phyloP scores from a whole-genome alignment of 1,140 invertebrate genomes.

The Radopholus similis region DNA sequence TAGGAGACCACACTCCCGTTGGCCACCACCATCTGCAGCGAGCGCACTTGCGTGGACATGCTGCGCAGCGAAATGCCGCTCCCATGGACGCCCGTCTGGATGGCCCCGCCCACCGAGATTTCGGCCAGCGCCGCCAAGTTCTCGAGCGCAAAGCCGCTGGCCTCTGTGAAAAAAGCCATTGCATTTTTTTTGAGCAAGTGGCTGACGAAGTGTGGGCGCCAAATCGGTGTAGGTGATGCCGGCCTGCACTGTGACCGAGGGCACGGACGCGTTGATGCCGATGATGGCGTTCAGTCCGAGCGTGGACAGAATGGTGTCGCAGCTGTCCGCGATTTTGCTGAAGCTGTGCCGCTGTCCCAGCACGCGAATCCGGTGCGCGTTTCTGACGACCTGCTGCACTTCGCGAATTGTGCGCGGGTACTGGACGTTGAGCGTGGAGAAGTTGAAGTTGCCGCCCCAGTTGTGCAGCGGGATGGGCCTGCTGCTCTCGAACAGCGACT shows the following conservation, averaged over 20 bases:
- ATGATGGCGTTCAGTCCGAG: background rate
- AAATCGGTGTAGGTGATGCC: constrained; percentile 6
- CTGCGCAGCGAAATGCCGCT: background rate
- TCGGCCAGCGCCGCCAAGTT: constrained; percentile 14
- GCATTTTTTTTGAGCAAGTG: too few relatives aligned
- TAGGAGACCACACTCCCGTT: background rate
- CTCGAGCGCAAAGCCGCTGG: background rate
- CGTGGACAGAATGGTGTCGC: background rate
- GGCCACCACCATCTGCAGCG: constrained; percentile 16
- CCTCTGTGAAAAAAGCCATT: too few relatives aligned
- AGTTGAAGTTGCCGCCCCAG: constrained; percentile 12
- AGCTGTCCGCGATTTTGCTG: background rate
- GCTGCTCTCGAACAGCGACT: too few relatives aligned
- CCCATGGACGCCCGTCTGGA: constrained; percentile 9
- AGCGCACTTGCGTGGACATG: constrained; percentile 1
- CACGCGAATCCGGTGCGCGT: background rate
- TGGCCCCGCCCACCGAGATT: constrained; percentile 6
- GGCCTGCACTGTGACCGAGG: background rate
- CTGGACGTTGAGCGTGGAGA: constrained; percentile 1
- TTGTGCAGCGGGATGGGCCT: too few relatives aligned
- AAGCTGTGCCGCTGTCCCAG: constrained; percentile 4
- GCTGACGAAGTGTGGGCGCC: constrained; percentile 1
- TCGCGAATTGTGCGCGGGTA: background rate
- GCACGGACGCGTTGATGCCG: background rate
- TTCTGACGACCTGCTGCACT: constrained; percentile 4